Percentiles rank a stretch among this genome's conserved stretches.
Conservation (phyloP, 2,888 invertebrate species). For the Oligia latruncula region DNA sequence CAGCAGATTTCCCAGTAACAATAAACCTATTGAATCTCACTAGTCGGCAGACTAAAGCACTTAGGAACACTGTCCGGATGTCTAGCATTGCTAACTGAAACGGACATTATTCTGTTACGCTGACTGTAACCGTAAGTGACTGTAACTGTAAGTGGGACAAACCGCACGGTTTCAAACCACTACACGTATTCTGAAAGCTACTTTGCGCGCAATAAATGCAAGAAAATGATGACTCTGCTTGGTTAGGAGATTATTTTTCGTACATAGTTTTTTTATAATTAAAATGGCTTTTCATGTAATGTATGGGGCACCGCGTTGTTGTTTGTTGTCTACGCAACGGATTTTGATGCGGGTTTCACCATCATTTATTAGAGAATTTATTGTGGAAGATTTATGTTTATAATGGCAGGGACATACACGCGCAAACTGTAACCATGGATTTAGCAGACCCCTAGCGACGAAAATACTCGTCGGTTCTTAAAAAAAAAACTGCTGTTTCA, state of each 20-base stretch:
- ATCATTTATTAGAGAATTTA: too few relatives aligned
- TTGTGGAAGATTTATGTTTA: too few relatives aligned
- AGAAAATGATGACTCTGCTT: background rate
- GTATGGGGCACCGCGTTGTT: too few relatives aligned
- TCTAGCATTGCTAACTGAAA: slow-evolving; percentile 10
- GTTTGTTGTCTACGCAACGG: too few relatives aligned
- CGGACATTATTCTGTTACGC: slow-evolving; percentile 34
- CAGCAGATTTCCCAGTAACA: background rate
- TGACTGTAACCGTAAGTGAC: background rate
- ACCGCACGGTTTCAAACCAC: background rate
- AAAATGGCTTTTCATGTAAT: background rate
- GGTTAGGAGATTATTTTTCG: too few relatives aligned
- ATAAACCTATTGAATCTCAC: background rate
- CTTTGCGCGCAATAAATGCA: background rate
- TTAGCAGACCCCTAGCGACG: too few relatives aligned
- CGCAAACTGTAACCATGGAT: too few relatives aligned
- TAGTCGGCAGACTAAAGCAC: slow-evolving; percentile 10
- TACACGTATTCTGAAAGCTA: slow-evolving; percentile 1
- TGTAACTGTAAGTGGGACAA: background rate
- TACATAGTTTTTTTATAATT: background rate
- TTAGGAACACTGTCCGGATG: slow-evolving; percentile 23
- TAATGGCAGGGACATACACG: too few relatives aligned
- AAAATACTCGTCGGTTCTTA: too few relatives aligned
- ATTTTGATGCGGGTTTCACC: too few relatives aligned
- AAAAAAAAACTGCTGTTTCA: too few relatives aligned